Evolutionary conservation across 1,140 invertebrate species (phyloP).

Genomic region (Papilio glaucus): DNA sequence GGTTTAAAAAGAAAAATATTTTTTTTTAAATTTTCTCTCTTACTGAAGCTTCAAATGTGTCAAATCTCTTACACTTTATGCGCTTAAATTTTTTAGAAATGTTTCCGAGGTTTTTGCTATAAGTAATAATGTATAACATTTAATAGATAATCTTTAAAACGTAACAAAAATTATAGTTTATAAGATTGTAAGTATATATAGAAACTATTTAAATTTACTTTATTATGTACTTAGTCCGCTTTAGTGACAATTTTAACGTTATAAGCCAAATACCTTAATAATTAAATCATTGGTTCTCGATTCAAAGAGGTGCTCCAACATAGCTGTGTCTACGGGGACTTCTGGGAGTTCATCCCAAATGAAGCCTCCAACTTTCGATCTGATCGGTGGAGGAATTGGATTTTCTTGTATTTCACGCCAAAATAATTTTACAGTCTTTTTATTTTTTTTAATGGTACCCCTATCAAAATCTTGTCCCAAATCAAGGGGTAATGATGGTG

Average conservation of each 20-base stretch:
- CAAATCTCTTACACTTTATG: too few species aligned
- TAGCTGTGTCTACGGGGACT: constrained; percentile 94
- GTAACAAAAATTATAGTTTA: too few species aligned
- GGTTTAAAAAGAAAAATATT: constrained; percentile 32
- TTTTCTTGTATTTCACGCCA: constrained; percentile 98
- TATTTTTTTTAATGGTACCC: constrained; percentile 90
- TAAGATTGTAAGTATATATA: too few species aligned
- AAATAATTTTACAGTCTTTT: constrained; percentile 99
- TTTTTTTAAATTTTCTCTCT: too few species aligned
- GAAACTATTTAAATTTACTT: too few species aligned
- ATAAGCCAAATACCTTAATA: constrained; percentile 89
- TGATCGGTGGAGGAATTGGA: constrained; percentile 86
- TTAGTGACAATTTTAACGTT: not conserved
- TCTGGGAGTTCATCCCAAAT: constrained; percentile 97
- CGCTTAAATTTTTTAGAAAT: too few species aligned
- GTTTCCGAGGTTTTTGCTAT: too few species aligned
- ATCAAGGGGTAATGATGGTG: constrained; percentile 60
- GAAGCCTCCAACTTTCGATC: constrained; percentile 87
- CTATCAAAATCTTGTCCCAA: constrained; percentile 65
- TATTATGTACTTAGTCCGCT: too few species aligned
- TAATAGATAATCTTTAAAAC: too few species aligned
- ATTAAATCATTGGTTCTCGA: constrained; percentile 96
- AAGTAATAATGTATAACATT: too few species aligned
- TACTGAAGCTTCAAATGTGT: too few species aligned
- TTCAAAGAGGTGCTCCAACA: constrained; percentile 98